Percentiles rank a stretch among this genome's conserved stretches.
Evolutionary conservation across 2,888 invertebrate species (phyloP).

Genomic region (Andrena trimmerana): DNA sequence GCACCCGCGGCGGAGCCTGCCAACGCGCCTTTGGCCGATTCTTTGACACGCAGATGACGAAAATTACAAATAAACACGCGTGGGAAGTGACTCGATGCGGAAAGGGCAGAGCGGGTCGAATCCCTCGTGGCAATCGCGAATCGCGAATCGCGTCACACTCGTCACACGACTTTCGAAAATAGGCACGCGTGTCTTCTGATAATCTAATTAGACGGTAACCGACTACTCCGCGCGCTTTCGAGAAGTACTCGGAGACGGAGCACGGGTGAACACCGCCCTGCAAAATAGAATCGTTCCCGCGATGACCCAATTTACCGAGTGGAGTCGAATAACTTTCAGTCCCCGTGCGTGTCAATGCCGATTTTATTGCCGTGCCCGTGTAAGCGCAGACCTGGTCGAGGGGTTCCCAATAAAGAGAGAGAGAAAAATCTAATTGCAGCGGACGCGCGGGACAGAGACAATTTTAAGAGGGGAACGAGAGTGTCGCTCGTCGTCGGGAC

Average conservation of each 20-base stretch:
- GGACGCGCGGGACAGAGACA: slow-evolving; percentile 42
- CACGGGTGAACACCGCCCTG: background rate
- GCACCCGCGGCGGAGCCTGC: slow-evolving; percentile 10
- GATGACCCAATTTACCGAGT: background rate
- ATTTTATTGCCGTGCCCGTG: too few species aligned
- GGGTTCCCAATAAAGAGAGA: background rate
- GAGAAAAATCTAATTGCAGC: slow-evolving; percentile 22
- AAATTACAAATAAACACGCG: slow-evolving; percentile 68
- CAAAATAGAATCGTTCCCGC: background rate
- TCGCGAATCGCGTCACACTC: slow-evolving; percentile 17
- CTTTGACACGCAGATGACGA: slow-evolving; percentile 60
- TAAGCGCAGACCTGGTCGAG: too few species aligned
- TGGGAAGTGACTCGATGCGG: slow-evolving; percentile 55
- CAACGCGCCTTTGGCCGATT: slow-evolving; percentile 18
- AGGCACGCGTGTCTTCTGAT: background rate
- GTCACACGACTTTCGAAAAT: background rate
- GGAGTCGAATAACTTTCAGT: too few species aligned
- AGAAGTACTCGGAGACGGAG: background rate
- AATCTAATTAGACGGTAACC: too few species aligned
- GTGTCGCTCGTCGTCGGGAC: slow-evolving; percentile 66
- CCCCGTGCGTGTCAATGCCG: too few species aligned
- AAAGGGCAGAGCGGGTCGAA: slow-evolving; percentile 50
- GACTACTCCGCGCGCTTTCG: too few species aligned
- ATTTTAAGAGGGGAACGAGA: slow-evolving; percentile 64
- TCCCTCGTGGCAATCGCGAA: slow-evolving; percentile 40